Evolutionary conservation across 2,888 invertebrate species (phyloP).

Genomic region (Tipula confusa): DNA sequence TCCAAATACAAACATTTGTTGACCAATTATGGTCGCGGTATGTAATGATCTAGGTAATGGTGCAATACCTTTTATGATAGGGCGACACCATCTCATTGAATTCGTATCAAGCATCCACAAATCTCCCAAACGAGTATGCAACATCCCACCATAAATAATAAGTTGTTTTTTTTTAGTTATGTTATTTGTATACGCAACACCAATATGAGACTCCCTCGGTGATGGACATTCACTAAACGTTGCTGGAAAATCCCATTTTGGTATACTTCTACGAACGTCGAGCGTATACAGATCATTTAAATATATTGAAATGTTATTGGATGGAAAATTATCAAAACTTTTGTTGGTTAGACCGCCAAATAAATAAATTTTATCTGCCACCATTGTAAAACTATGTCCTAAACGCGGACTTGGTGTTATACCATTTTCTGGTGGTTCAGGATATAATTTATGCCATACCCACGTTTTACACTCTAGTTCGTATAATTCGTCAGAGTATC

Average conservation of each 20-base stretch:
- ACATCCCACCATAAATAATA: slow-evolving; percentile 99
- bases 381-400: slow-evolving; percentile 95
- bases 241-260: slow-evolving; percentile 86
- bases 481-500: slow-evolving; percentile 96
- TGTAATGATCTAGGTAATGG: slow-evolving; percentile 95
- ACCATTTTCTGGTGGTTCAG: slow-evolving; percentile 79
- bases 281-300: slow-evolving; percentile 93
- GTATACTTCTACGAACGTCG: slow-evolving; percentile 74
- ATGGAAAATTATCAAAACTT: slow-evolving; percentile 94
- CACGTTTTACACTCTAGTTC: slow-evolving; percentile 89
- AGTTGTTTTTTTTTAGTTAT: slow-evolving; percentile 74
- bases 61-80: slow-evolving; percentile 76
- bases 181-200: slow-evolving; percentile 81
- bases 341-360: slow-evolving; percentile 98
- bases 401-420: slow-evolving; percentile 91
- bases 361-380: slow-evolving; percentile 87
- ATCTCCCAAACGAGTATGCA: slow-evolving; percentile 96
- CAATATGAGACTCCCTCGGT: slow-evolving; percentile 95
- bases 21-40: slow-evolving; percentile 91
- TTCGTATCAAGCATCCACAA: slow-evolving; percentile 94
- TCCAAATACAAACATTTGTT: slow-evolving; percentile 97
- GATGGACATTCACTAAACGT: slow-evolving; percentile 88
- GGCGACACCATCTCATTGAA: slow-evolving; percentile 91
- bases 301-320: slow-evolving; percentile 95
- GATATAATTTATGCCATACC: slow-evolving; percentile 96